phyloP scores from a whole-genome alignment of 2,113 vertebrate species.

The Gobius niger region DNA sequence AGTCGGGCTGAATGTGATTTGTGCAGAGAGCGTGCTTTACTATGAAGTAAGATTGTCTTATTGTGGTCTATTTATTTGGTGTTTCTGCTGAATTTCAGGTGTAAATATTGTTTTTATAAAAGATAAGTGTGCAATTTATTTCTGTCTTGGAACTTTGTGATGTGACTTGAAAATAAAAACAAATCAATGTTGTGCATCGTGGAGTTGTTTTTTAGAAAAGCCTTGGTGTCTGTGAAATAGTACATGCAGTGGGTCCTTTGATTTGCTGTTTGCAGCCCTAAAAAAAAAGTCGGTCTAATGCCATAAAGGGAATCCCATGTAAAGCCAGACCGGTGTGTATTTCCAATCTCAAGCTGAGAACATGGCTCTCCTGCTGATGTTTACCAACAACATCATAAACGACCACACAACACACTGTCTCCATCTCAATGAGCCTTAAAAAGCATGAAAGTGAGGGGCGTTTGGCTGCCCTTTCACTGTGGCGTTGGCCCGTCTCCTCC shows the following conservation, averaged over 20 bases:
- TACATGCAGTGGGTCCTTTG: no score
- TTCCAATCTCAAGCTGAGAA: conserved; percentile 37
- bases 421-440: conserved; percentile 69
- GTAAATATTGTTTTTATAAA: conserved; percentile 77
- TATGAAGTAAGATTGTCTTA: conserved; percentile 17
- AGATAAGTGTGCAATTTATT: conserved; percentile 54
- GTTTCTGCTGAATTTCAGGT: conserved; percentile 52
- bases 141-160: conserved; percentile 51
- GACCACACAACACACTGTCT: conserved; percentile 44
- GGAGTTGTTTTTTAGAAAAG: neutral
- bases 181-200: neutral
- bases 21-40: conserved; percentile 19
- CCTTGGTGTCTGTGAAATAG: neutral
- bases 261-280: no score
- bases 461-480: conserved; percentile 55
- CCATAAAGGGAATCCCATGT: no score
- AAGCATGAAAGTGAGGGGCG: conserved; percentile 64
- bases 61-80: conserved; percentile 77
- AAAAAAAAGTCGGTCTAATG: neutral
- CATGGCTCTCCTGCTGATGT: conserved; percentile 63
- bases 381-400: conserved; percentile 64
- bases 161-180: conserved; percentile 61
- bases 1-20: conserved; percentile 8
- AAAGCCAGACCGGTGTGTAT: conserved; percentile 35
- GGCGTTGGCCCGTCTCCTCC: conserved; percentile 49